Percentiles rank a stretch among this genome's conserved stretches.
These are phyloP conservation scores for Pyrgus malvae DNA, from an alignment of 2,888 invertebrate species.

Conservation along the genomic window DNA sequence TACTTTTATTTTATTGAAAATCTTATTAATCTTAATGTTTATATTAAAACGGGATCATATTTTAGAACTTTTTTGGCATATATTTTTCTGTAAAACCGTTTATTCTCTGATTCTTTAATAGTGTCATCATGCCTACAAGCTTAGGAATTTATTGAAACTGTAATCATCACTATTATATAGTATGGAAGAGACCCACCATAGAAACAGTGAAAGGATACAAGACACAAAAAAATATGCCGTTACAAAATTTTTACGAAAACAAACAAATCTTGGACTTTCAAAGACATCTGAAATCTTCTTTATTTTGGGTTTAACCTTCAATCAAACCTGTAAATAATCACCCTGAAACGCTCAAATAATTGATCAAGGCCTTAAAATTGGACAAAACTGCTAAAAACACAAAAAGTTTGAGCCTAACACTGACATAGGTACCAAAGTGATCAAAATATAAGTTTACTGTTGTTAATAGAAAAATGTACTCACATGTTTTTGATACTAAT, in stretches of 20 bases:
- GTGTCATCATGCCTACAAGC: background rate
- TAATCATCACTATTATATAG: background rate
- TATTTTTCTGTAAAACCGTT: no score
- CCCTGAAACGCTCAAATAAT: conserved; percentile 28
- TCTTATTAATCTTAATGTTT: no score
- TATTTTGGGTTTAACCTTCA: conserved; percentile 22
- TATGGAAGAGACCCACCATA: background rate
- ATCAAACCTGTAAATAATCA: conserved; percentile 9
- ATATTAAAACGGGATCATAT: no score
- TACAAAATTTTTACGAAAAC: conserved; percentile 14
- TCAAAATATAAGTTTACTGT: no score
- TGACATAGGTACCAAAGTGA: no score
- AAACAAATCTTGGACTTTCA: background rate
- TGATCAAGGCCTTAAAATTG: conserved; percentile 29
- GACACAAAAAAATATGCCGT: conserved; percentile 27
- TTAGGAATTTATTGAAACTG: conserved; percentile 5
- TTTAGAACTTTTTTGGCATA: no score
- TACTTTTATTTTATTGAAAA: no score
- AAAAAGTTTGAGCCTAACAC: no score
- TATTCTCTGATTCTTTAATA: no score
- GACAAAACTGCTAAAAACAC: conserved; percentile 29
- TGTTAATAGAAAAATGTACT: no score
- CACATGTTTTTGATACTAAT: conserved; percentile 56
- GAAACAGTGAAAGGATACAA: conserved; percentile 32
- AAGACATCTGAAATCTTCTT: background rate